A percentile compares a stretch with the other conserved stretches of the same genome.
These are phyloP conservation scores for Sphaerophoria taeniata DNA, from an alignment of 2,888 invertebrate genomes.

Conservation along the genomic window DNA sequence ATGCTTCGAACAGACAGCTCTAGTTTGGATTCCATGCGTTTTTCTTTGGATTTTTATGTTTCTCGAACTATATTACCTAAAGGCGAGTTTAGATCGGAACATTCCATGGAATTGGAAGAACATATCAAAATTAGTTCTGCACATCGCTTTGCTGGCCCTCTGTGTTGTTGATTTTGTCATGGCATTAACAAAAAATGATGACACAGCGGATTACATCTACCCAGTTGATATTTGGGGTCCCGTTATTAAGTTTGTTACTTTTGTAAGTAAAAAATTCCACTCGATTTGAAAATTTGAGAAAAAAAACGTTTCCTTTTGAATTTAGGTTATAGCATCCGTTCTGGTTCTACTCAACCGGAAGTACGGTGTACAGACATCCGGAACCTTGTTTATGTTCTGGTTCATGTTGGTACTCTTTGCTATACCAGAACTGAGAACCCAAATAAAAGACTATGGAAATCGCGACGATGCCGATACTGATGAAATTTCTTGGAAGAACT, in stretches of 20 bases:
- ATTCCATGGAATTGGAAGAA: conserved; percentile 91
- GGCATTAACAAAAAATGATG: conserved; percentile 84
- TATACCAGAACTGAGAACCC: conserved; percentile 89
- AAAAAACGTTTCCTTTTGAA: conserved; percentile 11
- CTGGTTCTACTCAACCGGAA: conserved; percentile 91
- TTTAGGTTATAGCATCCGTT: conserved; percentile 88
- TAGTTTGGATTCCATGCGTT: conserved; percentile 94
- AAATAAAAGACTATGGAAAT: conserved; percentile 83
- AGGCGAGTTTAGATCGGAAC: conserved; percentile 89
- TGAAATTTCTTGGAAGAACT: conserved; percentile 84
- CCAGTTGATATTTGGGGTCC: conserved; percentile 91
- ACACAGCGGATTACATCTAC: conserved; percentile 85
- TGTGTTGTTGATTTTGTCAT: conserved; percentile 88
- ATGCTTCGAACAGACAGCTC: conserved; percentile 95
- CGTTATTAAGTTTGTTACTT: conserved; percentile 89
- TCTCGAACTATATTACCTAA: conserved; percentile 90
- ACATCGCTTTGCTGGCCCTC: conserved; percentile 86
- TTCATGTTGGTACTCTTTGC: conserved; percentile 89
- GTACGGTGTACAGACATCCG: conserved; percentile 95
- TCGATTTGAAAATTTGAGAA: conserved; percentile 10
- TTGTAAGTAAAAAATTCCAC: conserved; percentile 86
- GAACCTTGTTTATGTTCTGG: conserved; percentile 96
- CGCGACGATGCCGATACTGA: conserved; percentile 65
- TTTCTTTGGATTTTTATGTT: conserved; percentile 92
- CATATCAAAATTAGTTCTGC: conserved; percentile 88